Base-by-base conservation (phyloP, 1,140 invertebrate genomes). In the Latrodectus geometricus region DNA sequence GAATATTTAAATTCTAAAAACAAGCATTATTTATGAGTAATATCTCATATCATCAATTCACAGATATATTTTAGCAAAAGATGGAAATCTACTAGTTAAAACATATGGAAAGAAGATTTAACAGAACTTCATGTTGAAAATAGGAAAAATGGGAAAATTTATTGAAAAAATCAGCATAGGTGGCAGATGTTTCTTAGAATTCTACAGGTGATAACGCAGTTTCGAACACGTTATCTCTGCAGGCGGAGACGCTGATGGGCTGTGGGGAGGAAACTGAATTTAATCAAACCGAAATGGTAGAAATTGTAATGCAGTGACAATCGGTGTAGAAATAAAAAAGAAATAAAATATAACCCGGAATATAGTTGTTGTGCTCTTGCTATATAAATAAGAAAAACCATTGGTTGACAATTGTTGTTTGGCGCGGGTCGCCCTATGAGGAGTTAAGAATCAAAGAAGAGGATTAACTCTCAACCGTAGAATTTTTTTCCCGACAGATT, bases 381-480 rank as follows among this genome's bases (percentile, higher is more conserved):
- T n/a, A 83, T 73, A 50, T 74, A 74, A 83, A 73, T 54, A 74
- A 11, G 54, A 70, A 56, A 65, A 82, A 77, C 70, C 48, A 68
- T 68, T 21, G 61, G 56, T 85, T 35, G 73, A 12, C 68, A 20
- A 82, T 76, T 65, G 82, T 85, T 85, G 80, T 76, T 85, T 77
- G 52, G 74, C 49, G 21, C 11, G 35, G 82, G 74, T 48, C 54
- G 54, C 17, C 17, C 54, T 70, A 61, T 74, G 61, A 23, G 20
- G 82, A 79, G 68, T 78, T 86, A 78, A 78, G 75, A 74, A 86
- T 50, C 66, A 73, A 78, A 78, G 68, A 76, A 54, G 77, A 72
- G 84, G 84, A 86, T 86, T 86, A 86, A 78, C 73, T 76, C 56
- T 20, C 70, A 83, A n/a, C 21, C 50, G 15, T n/a, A 20, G 74